Percentiles rank a stretch among this genome's conserved stretches.
Evolutionary conservation across 2,797 vertebrate species (phyloP).

Genomic region (Rousettus madagascariensis): DNA sequence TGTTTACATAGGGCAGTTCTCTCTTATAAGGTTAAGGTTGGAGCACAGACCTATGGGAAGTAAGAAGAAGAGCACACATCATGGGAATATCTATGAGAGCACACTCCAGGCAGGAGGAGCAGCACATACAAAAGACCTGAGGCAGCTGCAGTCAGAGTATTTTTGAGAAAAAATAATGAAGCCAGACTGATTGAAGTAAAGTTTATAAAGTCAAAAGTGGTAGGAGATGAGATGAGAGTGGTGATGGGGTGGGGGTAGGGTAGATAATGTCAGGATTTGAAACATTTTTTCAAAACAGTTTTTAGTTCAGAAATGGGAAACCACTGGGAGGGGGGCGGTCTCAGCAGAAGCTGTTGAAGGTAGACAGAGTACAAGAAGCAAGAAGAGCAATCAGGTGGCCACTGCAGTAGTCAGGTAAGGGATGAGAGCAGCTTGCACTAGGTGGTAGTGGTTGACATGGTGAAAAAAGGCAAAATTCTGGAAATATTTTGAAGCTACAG

Average conservation of each 20-base stretch:
- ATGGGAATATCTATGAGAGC: background rate
- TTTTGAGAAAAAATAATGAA: background rate
- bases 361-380: no score
- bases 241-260: background rate
- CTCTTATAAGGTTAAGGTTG: background rate
- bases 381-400: background rate
- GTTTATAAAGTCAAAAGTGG: background rate
- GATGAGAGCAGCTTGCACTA: background rate
- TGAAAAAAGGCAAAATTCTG: background rate
- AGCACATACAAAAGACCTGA: background rate
- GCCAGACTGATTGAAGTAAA: background rate
- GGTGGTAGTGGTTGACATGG: background rate
- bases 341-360: background rate
- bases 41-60: background rate
- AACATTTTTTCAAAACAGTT: background rate
- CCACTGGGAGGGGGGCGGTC: no score
- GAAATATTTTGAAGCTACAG: background rate
- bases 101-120: background rate
- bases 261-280: background rate
- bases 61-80: background rate
- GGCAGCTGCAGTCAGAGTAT: background rate
- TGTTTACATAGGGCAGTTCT: background rate
- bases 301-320: background rate
- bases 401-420: fast-evolving
- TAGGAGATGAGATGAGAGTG: background rate